phyloP scores from a whole-genome alignment of 2,113 vertebrate species.

The Collichthys lucidus region DNA sequence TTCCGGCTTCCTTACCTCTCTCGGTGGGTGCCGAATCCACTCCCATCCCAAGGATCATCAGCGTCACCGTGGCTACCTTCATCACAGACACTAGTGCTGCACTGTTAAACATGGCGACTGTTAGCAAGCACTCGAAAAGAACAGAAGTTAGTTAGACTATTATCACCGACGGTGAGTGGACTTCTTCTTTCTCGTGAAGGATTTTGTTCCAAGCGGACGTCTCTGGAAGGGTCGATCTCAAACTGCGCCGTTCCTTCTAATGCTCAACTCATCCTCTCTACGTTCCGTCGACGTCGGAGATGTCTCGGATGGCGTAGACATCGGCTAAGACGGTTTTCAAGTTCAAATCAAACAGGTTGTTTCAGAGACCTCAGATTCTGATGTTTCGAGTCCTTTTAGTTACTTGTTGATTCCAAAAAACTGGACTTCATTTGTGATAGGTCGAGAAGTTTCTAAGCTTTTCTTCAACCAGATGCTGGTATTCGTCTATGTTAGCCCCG shows the following conservation, averaged over 20 bases:
- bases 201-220: neutral
- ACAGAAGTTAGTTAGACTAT: neutral
- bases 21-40: constrained; percentile 51
- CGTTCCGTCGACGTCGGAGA: neutral
- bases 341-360: neutral
- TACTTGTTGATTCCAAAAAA: neutral
- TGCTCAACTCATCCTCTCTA: neutral
- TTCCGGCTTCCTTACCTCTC: constrained; percentile 51
- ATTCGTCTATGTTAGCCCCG: constrained; percentile 29
- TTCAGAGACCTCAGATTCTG: neutral
- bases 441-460: neutral
- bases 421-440: neutral
- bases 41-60: constrained; percentile 27
- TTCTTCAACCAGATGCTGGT: constrained; percentile 47
- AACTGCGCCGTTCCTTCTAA: neutral
- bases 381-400: neutral
- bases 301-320: neutral
- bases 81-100: neutral
- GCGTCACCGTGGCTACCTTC: constrained; percentile 23
- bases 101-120: constrained; percentile 37
- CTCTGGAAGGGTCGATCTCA: neutral
- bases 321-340: neutral
- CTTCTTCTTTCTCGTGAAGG: neutral
- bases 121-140: neutral
- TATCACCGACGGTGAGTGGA: neutral